Conservation (phyloP, 2,797 vertebrate genomes). For the Cossypha niveicapilla region DNA sequence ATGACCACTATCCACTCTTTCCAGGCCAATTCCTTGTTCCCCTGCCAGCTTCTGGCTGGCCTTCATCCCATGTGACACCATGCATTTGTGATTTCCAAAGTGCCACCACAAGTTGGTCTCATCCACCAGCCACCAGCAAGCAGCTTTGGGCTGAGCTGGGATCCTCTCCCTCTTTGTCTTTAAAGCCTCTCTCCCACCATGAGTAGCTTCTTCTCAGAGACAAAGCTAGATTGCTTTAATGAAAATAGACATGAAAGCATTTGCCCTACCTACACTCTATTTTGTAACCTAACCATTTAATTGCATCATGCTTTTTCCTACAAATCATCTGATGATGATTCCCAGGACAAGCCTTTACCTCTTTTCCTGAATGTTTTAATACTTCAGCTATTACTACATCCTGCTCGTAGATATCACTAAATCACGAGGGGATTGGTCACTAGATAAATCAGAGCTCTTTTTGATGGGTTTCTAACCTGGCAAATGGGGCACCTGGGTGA, state of each 20-base stretch:
- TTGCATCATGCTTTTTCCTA: not conserved
- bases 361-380: not conserved
- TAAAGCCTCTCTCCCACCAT: not conserved
- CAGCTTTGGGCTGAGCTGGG: not conserved
- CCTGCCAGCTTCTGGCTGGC: not conserved
- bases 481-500: not conserved
- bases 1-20: not conserved
- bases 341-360: not conserved
- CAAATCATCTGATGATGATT: not conserved
- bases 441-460: not conserved
- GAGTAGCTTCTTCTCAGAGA: not conserved
- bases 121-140: not conserved
- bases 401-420: not conserved
- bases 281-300: not conserved
- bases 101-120: not conserved
- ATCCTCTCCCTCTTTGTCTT: not conserved
- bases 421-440: not conserved
- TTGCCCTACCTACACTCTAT: not conserved
- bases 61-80: not conserved
- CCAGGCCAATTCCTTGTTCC: not conserved
- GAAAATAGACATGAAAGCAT: not conserved
- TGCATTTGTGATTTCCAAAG: not conserved
- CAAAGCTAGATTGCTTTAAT: not conserved
- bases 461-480: not conserved
- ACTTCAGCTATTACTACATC: not conserved